phyloP scores from a whole-genome alignment of 2,888 invertebrate genomes.

The Pollenia angustigena region DNA sequence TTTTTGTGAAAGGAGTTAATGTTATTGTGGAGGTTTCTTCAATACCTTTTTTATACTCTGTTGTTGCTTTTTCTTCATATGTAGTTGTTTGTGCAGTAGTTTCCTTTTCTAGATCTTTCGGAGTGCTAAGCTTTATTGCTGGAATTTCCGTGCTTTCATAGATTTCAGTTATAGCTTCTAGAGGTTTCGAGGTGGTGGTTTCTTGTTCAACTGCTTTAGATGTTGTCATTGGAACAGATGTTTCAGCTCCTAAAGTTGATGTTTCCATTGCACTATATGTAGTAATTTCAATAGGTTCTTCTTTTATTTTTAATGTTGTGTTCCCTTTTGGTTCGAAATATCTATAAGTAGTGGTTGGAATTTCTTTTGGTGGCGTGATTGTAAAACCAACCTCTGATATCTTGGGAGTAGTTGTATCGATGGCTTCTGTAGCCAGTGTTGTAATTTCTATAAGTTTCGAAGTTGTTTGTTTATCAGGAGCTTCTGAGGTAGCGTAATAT shows the following conservation, averaged over 20 bases:
- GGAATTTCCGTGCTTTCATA: too few relatives aligned
- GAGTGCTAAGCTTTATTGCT: background rate
- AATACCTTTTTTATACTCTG: background rate
- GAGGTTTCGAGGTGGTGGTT: background rate
- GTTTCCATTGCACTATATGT: background rate
- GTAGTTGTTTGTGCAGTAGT: background rate
- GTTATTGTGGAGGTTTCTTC: constrained; percentile 7
- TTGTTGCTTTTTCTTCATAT: background rate
- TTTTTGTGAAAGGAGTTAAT: background rate
- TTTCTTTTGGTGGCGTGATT: too few relatives aligned
- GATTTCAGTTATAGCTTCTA: background rate
- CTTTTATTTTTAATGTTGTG: too few relatives aligned
- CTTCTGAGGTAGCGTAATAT: background rate
- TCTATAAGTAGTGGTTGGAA: too few relatives aligned
- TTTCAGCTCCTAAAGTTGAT: background rate
- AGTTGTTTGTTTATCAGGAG: background rate
- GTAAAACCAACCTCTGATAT: background rate
- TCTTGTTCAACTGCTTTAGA: background rate
- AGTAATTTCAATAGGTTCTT: background rate
- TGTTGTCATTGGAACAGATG: background rate
- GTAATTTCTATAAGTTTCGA: too few relatives aligned
- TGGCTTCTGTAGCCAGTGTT: too few relatives aligned
- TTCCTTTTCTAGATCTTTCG: background rate
- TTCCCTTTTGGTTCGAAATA: too few relatives aligned
- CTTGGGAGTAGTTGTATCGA: constrained; percentile 1